Conservation (phyloP, 2,888 invertebrate species). For the Eupithecia dodoneata region DNA sequence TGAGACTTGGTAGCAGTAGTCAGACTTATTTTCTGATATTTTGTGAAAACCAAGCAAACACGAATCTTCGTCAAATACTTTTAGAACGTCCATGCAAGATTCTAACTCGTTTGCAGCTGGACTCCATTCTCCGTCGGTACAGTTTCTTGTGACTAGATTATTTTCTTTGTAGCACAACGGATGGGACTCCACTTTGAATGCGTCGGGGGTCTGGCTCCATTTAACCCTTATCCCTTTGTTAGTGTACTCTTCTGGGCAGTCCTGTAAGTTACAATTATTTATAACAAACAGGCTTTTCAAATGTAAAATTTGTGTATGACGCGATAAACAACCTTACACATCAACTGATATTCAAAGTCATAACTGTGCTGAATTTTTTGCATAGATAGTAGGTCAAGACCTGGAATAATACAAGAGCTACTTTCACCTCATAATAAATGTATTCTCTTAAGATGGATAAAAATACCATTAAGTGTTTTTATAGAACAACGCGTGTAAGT, state of each 20-base stretch:
- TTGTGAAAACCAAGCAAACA: constrained; percentile 70
- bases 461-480: neutral
- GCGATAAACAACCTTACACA: neutral
- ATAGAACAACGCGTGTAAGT: neutral
- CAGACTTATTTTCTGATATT: constrained; percentile 60
- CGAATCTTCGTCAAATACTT: constrained; percentile 56
- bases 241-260: constrained; percentile 66
- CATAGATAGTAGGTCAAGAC: neutral
- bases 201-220: constrained; percentile 61
- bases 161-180: constrained; percentile 66
- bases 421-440: neutral
- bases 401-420: neutral
- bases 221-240: constrained; percentile 61
- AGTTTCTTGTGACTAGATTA: constrained; percentile 63
- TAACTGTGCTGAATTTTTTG: neutral
- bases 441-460: neutral
- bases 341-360: neutral
- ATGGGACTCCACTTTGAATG: constrained; percentile 61
- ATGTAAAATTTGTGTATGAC: neutral
- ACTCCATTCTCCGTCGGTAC: constrained; percentile 63
- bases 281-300: neutral
- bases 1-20: constrained; percentile 69
- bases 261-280: constrained; percentile 52
- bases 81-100: constrained; percentile 60
- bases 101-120: constrained; percentile 57